Percentiles rank a stretch among this genome's conserved stretches.
These are phyloP conservation scores for Archivesica marissinica DNA, from an alignment of 1,140 invertebrate genomes.

Conservation along the genomic window DNA sequence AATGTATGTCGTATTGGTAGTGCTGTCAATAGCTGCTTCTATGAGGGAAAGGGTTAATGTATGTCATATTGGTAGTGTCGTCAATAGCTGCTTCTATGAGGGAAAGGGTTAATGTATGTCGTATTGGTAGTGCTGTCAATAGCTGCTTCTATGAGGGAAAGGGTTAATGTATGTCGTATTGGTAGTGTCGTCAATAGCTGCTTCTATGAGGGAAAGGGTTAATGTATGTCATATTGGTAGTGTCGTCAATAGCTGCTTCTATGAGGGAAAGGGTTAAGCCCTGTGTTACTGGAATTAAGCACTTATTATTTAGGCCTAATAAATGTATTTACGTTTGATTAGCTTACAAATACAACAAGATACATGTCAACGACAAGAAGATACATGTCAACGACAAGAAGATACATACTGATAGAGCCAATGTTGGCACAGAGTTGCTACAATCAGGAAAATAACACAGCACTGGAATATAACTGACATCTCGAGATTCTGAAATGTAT, in stretches of 20 bases:
- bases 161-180: too few species aligned
- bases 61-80: too few species aligned
- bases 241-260: neutral
- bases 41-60: too few species aligned
- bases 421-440: conserved; percentile 77
- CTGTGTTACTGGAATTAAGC: neutral
- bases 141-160: too few species aligned
- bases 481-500: conserved; percentile 74
- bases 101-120: too few species aligned
- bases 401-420: conserved; percentile 79
- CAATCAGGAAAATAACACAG: conserved; percentile 80
- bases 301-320: neutral
- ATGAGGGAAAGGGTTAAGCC: neutral
- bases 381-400: neutral
- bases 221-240: neutral
- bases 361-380: neutral
- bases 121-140: too few species aligned
- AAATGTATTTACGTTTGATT: neutral
- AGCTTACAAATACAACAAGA: neutral
- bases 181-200: too few species aligned
- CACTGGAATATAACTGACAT: conserved; percentile 79
- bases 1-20: too few species aligned
- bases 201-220: too few species aligned
- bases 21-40: too few species aligned
- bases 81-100: too few species aligned